Conservation (phyloP, 2,888 invertebrate species). For the Phorcus lineatus region DNA sequence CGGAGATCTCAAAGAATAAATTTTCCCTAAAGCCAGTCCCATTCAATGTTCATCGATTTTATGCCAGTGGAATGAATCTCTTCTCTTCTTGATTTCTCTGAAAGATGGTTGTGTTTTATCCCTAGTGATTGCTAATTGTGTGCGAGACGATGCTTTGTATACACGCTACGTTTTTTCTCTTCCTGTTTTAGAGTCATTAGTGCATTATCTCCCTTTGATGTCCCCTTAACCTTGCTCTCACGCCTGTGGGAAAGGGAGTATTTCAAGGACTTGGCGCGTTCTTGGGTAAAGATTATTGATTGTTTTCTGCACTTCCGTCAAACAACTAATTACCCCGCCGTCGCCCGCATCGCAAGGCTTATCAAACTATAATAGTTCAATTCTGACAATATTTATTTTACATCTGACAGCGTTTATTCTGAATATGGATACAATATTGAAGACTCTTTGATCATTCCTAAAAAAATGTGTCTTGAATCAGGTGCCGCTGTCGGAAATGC, state of each 20-base stretch:
- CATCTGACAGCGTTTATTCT: not conserved
- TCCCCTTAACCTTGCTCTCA: not conserved
- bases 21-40: not conserved
- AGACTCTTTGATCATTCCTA: not conserved
- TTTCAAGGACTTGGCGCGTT: not conserved
- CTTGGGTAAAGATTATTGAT: not conserved
- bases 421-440: not conserved
- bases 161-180: not conserved
- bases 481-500: not conserved
- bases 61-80: not conserved
- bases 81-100: not conserved
- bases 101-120: not conserved
- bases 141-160: conserved; percentile 9
- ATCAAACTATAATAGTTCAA: not conserved
- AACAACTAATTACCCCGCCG: not conserved
- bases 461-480: not conserved
- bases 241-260: not conserved
- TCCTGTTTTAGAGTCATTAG: not conserved
- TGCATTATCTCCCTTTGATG: not conserved
- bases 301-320: not conserved
- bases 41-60: not conserved
- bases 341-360: not conserved
- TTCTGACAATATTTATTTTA: not conserved
- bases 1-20: not conserved
- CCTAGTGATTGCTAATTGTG: not conserved